A percentile compares a stretch with the other conserved stretches of the same genome.
Evolutionary conservation across 2,888 invertebrate genomes (phyloP).

Genomic region (Cantharis lateralis): DNA sequence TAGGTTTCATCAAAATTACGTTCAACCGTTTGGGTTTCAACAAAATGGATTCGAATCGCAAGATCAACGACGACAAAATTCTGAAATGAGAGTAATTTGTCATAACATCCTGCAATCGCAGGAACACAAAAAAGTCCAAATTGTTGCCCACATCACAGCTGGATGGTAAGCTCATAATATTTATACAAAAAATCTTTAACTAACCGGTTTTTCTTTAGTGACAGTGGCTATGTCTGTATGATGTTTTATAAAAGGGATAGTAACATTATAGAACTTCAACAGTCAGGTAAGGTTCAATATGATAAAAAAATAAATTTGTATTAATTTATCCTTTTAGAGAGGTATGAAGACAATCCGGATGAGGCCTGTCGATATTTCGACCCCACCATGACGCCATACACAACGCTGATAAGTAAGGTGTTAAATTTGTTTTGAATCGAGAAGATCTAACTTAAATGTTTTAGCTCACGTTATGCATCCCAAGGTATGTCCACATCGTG

Average conservation of each 20-base stretch:
- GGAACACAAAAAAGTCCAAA: constrained; percentile 65
- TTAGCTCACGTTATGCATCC: constrained; percentile 67
- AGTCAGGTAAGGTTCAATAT: constrained; percentile 55
- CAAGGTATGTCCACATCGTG: constrained; percentile 71
- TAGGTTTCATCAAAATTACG: constrained; percentile 45
- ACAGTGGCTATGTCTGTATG: constrained; percentile 80
- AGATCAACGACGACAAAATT: constrained; percentile 50
- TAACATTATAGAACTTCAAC: constrained; percentile 75
- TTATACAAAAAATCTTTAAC: neutral
- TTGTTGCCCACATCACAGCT: constrained; percentile 76
- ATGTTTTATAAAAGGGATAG: constrained; percentile 71
- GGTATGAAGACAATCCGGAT: constrained; percentile 63
- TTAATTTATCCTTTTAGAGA: constrained; percentile 38
- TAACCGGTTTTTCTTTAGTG: constrained; percentile 60
- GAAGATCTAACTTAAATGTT: constrained; percentile 8
- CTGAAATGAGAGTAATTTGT: constrained; percentile 66
- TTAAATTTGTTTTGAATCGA: neutral
- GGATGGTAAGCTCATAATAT: constrained; percentile 67
- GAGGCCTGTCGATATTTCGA: constrained; percentile 68
- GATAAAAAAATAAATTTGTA: neutral
- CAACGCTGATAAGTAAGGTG: constrained; percentile 70
- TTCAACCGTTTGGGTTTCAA: constrained; percentile 45
- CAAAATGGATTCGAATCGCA: constrained; percentile 51
- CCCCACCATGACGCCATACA: constrained; percentile 59
- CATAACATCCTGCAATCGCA: constrained; percentile 64